Percentiles rank a stretch among this genome's conserved stretches.
phyloP scores from a whole-genome alignment of 2,113 vertebrate species.

The Scopus umbretta region DNA sequence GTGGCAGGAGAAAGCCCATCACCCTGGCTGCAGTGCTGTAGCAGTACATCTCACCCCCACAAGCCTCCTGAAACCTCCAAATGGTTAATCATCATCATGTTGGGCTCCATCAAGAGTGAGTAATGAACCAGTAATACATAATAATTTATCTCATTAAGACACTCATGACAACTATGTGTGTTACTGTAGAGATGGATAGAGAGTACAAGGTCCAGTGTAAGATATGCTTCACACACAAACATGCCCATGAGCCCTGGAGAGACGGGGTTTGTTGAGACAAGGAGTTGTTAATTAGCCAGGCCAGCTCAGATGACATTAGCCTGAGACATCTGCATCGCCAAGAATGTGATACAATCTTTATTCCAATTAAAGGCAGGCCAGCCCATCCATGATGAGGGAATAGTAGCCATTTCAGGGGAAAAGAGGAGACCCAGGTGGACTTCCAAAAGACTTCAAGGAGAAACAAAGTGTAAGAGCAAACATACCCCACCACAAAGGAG shows the following conservation, averaged over 20 bases:
- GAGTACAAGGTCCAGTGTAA: background rate
- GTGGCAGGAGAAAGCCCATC: background rate
- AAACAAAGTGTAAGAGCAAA: background rate
- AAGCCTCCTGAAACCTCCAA: background rate
- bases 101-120: background rate
- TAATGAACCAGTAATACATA: background rate
- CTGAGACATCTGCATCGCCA: background rate
- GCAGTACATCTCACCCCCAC: background rate
- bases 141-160: background rate
- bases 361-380: background rate
- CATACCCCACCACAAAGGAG: accelerated
- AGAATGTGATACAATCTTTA: background rate
- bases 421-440: background rate
- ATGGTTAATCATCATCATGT: background rate
- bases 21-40: background rate
- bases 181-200: background rate
- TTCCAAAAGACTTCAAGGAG: background rate
- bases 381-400: background rate
- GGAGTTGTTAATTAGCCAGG: background rate
- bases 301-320: background rate
- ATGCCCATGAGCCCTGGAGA: background rate
- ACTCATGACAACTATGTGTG: background rate
- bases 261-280: background rate
- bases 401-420: background rate
- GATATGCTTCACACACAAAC: background rate